Base-by-base conservation (phyloP, 2,888 invertebrate species). In the Erynnis tages region DNA sequence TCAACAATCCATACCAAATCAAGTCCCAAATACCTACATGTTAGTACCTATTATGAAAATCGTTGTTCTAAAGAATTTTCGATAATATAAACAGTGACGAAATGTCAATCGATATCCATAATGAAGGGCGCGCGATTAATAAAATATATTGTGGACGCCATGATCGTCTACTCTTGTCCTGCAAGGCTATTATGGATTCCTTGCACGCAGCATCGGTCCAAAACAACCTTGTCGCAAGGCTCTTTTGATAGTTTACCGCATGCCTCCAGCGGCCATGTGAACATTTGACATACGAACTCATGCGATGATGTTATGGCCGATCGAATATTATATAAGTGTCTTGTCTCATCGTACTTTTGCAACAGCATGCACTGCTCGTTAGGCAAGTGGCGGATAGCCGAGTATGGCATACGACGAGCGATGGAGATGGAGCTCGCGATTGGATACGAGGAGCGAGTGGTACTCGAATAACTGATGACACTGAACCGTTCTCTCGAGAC, bases 181-280 rank as follows among this genome's bases (percentile, higher is more conserved):
- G 38, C 47, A 47, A 47, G 48, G 79, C 76, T 78, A 75, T 73
- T 83, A 76, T 57, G 60, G 74, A 86, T 85, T 81, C 86, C 69
- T 65, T 68, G 62, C 84, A 78, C 66, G 77, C 65, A 59, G 66
- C 67, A 67, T 65, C 69, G 68, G 67, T 69, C 63, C 70, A 68
- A 73, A 69, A 73, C 80, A 84, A 79, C 86, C 86, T 86, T 83
- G 85, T 65, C 59, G 70, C 85, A 82, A 85, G 85, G 84, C 75
- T 79, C 73, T 78, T 64, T 58, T 53, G 60, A 58, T 57, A 57
- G 49, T 61, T 60, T 55, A 57, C 59, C 58, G 62, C 58, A 55
- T 58, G 54, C 58, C 48, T 23, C 56, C 55, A 54, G 40, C 56
- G 57, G 55, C 58, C 60, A 57, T 59, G 58, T 59, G 57, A 53